Base-by-base conservation (phyloP, 2,797 vertebrate species). In the Xiphophorus birchmanni region DNA sequence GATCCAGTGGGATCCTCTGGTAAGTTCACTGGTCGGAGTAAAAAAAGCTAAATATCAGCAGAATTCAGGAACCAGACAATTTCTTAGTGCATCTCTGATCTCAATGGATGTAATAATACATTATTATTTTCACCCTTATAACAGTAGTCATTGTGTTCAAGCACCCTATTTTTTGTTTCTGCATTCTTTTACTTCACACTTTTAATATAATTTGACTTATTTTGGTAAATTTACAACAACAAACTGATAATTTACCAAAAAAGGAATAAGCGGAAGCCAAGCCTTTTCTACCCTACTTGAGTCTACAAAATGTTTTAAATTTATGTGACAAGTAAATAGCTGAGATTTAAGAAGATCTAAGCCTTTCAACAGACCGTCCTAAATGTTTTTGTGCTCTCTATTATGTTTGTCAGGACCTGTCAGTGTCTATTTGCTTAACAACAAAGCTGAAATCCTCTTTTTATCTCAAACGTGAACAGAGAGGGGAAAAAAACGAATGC, bases 371-470 rank as follows among this genome's bases (percentile, higher is more conserved):
- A 52, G 17, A 35, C 5, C 42, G 29, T 35, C 18, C 42, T 50
- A 40, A 54, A 48, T 73, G n/a, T 56, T 71, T 23, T 32, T 71
- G 32, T 44, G 26, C 15, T 77, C 45, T 42, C 47, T 52, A 12
- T 26, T 47, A 56, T 69, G 35, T 63, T 60, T 73, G 54, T 23
- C 65, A 52, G 12, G 6, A 52, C 44, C 15, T 12, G 40, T 73
- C 56, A 32, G 48, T 65, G 45, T 3, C 72, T n/a, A 0, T 76
- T 48, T 58, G 48, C 40, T 32, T 71, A 50, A 60, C 69, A 80
- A 45, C 17, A 50, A n/a, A 47, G 18, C 77, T 54, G 37, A 71
- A 80, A 77, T 48, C 12, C 26, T 74, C 32, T 40, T 23, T 60
- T 58, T 48, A 75, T 63, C 37, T 52, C 23, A 52, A 69, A 44